Percentiles rank a stretch among this genome's conserved stretches.
phyloP scores from a whole-genome alignment of 1,140 invertebrate genomes.

The Metaphire vulgaris region DNA sequence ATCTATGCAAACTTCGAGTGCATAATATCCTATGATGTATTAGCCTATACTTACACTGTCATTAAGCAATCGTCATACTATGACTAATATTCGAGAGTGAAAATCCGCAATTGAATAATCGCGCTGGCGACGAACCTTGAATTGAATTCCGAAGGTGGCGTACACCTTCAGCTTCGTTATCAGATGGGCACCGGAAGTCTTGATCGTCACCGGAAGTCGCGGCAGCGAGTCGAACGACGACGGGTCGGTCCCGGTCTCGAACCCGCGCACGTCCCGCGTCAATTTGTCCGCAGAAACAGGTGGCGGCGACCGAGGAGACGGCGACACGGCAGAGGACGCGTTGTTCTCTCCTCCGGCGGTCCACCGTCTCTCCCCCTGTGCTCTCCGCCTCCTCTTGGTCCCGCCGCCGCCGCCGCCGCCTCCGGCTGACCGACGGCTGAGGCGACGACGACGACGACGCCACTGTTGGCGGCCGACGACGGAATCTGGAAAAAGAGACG shows the following conservation, averaged over 20 bases:
- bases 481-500: neutral
- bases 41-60: too few species aligned
- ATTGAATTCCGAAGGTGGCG: slow-evolving; percentile 79
- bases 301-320: neutral
- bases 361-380: neutral
- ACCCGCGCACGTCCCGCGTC: neutral
- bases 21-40: too few species aligned
- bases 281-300: neutral
- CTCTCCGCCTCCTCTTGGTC: neutral
- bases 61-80: too few species aligned
- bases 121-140: slow-evolving; percentile 65
- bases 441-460: neutral
- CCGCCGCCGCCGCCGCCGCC: too few species aligned
- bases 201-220: slow-evolving; percentile 71
- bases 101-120: too few species aligned
- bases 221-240: neutral
- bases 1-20: too few species aligned
- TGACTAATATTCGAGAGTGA: too few species aligned
- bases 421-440: too few species aligned
- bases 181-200: slow-evolving; percentile 81
- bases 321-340: too few species aligned
- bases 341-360: neutral
- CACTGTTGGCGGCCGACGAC: neutral
- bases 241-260: neutral
- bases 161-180: slow-evolving; percentile 82